Evolutionary conservation across 2,113 vertebrate species (phyloP), one percentile per base, ranked within the genome.

Genomic region (Melanerpes aurifrons): DNA sequence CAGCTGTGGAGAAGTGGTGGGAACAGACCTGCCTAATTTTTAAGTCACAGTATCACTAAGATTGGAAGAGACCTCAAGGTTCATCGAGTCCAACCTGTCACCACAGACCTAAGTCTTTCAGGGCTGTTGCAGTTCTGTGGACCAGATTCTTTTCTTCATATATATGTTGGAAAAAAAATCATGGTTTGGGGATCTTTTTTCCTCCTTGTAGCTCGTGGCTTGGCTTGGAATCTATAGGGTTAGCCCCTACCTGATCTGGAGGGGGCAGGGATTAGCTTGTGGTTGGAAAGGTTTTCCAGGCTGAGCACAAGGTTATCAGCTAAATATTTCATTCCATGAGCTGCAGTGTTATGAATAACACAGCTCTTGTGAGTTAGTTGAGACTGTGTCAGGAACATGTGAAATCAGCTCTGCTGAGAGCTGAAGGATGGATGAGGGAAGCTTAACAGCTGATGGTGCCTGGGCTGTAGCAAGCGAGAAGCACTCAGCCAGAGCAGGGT

Each of bases 401-500:
- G 85, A 92, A 84, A 89, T 85, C 67, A 91, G 56, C 67, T 82
- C 67, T 50, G 24, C 82, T 14, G 24, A 62, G 86, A 32, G 73
- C 58, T 18, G 66, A 43, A 74, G 58, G 43, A 32, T 81, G 57
- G 59, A 61, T 70, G 76, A 87, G 50, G 77, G 79, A 50, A 89
- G 76, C 57, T 89, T 89, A 73, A 82, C 92, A 93, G 80, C 40
- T 45, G 62, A 48, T 16, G 43, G 80, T 68, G 86, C 43, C 75
- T 86, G 83, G 59, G 68, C 80, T 92, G 70, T 31, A 75, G 63
- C 58, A 69, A 92, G 73, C 45, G 70, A 78, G 93, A 95, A 72
- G 31, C 5, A 5, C 74, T 93, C 90, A 92, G 56, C 50, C 68
- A 92, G 77, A 88, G 53, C 21, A 1, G 50, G 5, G 1, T 81